Base-by-base conservation (phyloP, 2,113 vertebrate species). In the Alligator mississippiensis region DNA sequence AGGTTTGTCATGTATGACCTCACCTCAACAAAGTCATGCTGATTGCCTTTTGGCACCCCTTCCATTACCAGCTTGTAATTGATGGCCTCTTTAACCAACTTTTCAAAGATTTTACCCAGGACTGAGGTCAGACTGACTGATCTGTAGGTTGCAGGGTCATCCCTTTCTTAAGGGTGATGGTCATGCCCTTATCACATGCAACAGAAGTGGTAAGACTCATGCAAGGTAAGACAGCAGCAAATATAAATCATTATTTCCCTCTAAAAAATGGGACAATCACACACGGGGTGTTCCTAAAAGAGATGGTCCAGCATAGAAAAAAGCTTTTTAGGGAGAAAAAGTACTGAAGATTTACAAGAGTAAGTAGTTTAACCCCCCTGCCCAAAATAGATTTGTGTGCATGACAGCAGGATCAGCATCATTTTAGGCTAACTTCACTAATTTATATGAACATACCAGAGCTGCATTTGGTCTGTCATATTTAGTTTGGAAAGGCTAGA, bases 361-460 rank as follows among this genome's bases (percentile, higher is more conserved):
- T 17, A 77, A 63, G 57, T 24, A 61, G 57, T 82, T 85, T 84
- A 92, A 90, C n/a, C 1, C 1, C 38, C 34, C 47, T 47, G 47
- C 47, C 47, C 47, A 47, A 47, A 47, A 59, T 2, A 78, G 87
- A 61, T 80, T 62, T 96, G 19, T 87, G 84, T 77, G 64, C 86
- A 92, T 61, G 9, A 79, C 66, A n/a, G 58, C 13, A 87, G 64
- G 79, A 70, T 81, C 54, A 60, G 77, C 92, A 90, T 63, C 0
- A 21, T 84, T 94, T 90, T 11, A 77, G 85, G 61, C 60, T 91
- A 21, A n/a, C 91, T 91, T 93, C 10, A 30, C 68, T 77, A 38
- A 89, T 94, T 93, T 92, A 84, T 30, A 64, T 94, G 92, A 84
- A 70, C 38, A 70, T 3, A 1, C 30, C 15, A 72, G 79, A 79